phyloP scores from a whole-genome alignment of 2,113 vertebrate genomes.

The Oncorhynchus kisutch region DNA sequence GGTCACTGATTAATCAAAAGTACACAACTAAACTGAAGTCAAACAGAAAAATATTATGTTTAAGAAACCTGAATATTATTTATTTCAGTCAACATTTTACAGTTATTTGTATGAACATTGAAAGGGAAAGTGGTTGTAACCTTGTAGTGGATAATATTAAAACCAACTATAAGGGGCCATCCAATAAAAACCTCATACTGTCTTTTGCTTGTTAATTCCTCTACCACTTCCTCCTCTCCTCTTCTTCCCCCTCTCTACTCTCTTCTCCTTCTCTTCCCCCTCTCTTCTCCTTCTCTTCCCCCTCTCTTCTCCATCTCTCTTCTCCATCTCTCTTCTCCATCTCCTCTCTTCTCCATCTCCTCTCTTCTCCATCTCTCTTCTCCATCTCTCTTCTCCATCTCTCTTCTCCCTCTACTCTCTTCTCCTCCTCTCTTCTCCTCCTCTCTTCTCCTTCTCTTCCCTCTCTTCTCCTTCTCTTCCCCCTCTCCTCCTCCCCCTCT shows the following conservation, averaged over 20 bases:
- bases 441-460: no score
- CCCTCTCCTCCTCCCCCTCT: no score
- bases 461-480: no score
- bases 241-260: not conserved
- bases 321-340: rapidly evolving
- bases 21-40: not conserved
- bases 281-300: no score
- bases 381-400: no score
- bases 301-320: no score
- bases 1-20: no score
- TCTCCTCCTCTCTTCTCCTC: no score
- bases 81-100: not conserved
- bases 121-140: not conserved
- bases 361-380: no score
- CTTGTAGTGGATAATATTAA: not conserved
- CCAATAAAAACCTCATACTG: not conserved
- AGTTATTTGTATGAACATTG: not conserved
- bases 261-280: not conserved
- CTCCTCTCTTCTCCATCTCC: no score
- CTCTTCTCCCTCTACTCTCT: no score
- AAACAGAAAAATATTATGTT: not conserved
- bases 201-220: not conserved
- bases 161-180: not conserved
- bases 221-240: not conserved
- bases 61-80: not conserved